Evolutionary conservation across 2,797 vertebrate species (phyloP), one percentile per base, ranked within the genome.

Genomic region (Phyllotis vaccarum): DNA sequence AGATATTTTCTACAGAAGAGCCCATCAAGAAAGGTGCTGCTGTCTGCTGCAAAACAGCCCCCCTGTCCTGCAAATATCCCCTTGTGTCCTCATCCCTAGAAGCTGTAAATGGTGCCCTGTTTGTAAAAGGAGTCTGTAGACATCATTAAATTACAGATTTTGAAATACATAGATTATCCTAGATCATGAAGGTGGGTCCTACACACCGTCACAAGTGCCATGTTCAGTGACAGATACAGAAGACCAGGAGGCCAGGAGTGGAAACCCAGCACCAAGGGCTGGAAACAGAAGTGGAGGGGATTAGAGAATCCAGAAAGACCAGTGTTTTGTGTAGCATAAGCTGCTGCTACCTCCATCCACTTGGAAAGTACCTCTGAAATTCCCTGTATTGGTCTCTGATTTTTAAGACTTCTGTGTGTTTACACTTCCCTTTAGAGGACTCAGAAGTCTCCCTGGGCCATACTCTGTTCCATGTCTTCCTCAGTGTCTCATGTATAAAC

Each of bases 311-410:
- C 29, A 19, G 75, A 87, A 75, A 40, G 89, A 85, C 85, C 16
- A 11, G 27, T 21, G 27, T 37, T 40, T 68, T 29, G 2, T 40
- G 75, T 68, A 52, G 27, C 22, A 1, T 19, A 52, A 62, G 14
- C 34, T 40, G 2, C 5, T 54, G 24, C 14, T 81, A 17, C 52
- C 24, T 3, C 31, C 78, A n/a, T 70, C 24, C 1, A 0, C 6
- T 34, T 31, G 40, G 82, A n/a, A 85, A 76, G 58, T 75, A 46
- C 74, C 66, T 74, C 92, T 80, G 46, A 74, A 94, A 54, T 64
- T 22, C 60, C 52, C n/a, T 64, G 0, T 27, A 0, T 6, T 4
- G 31, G 56, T 89, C 83, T 72, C 62, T 90, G 60, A 49, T 62
- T 90, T 72, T 19, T 24, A 58, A 60, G 17, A 49, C 17, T 37